Conservation (phyloP, 1,140 invertebrate species). For the Diorhabda carinulata region DNA sequence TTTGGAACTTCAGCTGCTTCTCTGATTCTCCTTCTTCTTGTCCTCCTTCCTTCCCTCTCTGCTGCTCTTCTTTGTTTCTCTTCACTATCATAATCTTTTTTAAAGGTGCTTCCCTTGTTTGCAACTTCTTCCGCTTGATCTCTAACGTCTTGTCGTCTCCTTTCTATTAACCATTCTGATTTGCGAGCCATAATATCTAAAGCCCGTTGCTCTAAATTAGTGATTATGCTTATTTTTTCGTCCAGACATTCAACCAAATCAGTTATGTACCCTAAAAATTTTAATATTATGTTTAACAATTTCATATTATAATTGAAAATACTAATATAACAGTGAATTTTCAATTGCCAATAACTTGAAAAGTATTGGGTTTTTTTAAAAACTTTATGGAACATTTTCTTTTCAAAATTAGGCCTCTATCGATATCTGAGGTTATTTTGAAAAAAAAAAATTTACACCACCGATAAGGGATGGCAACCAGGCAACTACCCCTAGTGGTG, state of each 20-base stretch:
- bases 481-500: no score
- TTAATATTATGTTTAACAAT: background rate
- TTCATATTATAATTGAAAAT: no score
- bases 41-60: conserved; percentile 84
- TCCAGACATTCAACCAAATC: conserved; percentile 96
- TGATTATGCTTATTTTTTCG: conserved; percentile 76
- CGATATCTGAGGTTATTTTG: no score
- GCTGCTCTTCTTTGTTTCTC: conserved; percentile 74
- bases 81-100: conserved; percentile 62
- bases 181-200: conserved; percentile 67
- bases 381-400: no score
- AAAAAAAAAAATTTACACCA: no score
- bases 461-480: no score
- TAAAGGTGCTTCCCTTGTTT: conserved; percentile 48
- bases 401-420: no score
- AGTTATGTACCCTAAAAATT: conserved; percentile 71
- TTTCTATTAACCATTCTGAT: conserved; percentile 69
- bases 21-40: conserved; percentile 67
- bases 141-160: conserved; percentile 82
- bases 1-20: conserved; percentile 50
- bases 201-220: conserved; percentile 73
- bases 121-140: conserved; percentile 92
- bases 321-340: no score
- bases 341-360: no score
- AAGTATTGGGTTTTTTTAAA: no score